These are phyloP conservation scores for Salvelinus fontinalis DNA, from an alignment of 2,113 vertebrate species.

Conservation along the genomic window DNA sequence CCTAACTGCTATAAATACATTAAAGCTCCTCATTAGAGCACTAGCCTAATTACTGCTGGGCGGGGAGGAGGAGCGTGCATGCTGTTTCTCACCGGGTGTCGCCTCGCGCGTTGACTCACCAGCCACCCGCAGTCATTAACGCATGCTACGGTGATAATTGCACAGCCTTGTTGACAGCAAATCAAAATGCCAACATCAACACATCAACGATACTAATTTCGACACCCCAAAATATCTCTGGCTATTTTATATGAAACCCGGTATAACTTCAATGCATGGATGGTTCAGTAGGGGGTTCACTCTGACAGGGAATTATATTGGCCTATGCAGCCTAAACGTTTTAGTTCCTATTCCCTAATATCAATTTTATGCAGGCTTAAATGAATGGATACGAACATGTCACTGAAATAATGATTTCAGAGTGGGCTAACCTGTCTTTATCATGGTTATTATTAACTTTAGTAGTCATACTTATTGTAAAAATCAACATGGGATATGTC, in stretches of 20 bases:
- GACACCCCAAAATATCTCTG: not conserved
- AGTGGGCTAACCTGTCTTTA: no score
- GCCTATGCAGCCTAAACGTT: not conserved
- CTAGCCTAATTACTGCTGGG: constrained; percentile 55
- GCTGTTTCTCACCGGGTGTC: constrained; percentile 54
- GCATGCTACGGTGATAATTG: constrained; percentile 65
- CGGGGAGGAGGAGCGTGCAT: constrained; percentile 43
- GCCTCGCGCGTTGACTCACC: constrained; percentile 27
- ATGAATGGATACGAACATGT: not conserved
- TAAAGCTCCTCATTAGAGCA: constrained; percentile 73
- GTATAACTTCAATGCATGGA: not conserved
- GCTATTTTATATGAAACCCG: not conserved
- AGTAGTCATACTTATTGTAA: not conserved
- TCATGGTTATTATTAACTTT: not conserved
- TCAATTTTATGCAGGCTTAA: not conserved
- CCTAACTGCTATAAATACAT: constrained; percentile 67
- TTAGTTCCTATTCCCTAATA: no score
- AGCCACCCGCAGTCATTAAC: constrained; percentile 56
- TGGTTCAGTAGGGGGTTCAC: not conserved
- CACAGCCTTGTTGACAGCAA: constrained; percentile 55
- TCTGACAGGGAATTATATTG: not conserved
- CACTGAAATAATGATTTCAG: not conserved
- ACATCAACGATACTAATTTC: constrained; percentile 31
- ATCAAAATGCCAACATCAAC: constrained; percentile 41
- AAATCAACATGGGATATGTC: not conserved